Evolutionary conservation across 2,113 vertebrate genomes (phyloP), one percentile per base, ranked within the genome.

Genomic region (Pogona vitticeps): DNA sequence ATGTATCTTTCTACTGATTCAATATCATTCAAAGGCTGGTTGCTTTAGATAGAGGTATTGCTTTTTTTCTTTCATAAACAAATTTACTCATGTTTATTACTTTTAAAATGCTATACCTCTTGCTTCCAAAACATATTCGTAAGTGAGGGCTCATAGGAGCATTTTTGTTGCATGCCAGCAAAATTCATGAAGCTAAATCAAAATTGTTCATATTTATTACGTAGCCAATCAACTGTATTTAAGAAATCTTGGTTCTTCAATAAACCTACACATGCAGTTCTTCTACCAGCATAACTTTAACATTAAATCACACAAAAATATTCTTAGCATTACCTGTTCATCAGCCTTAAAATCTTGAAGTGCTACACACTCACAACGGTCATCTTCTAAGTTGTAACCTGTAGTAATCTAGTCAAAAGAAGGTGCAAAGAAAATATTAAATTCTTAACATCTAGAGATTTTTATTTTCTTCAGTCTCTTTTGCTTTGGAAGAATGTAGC

Each of bases 351-450:
- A 99, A 90, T 99, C 98, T 83, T 97, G 97, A 88, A 99, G 96
- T 0, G 98, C 98, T 40, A 99, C 98, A 80, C 98, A 99, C 90
- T 99, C 99, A 46, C 99, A 99, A 20, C 98, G 97, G 94, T 99
- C 98, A n/a, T 99, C 99, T 93, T 99, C 98, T 90, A 99, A 95
- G 94, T 99, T 99, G 94, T 99, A 99, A 68, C 99, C 99, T 0
- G 99, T 99, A 21, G 99, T 99, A 90, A 99, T 99, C 99, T 99
- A 86, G 38, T 23, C 88, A 76, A 59, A 88, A 80, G 63, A 89
- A 76, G 42, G 83, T 52, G 10, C 85, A 85, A 82, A 87, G 63
- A 80, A 87, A 93, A 87, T 15, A 56, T 14, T 52, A 72, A 61
- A 88, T 46, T 31, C 88, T 94, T 84, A 90, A 58, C 46, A 81